Evolutionary conservation across 2,113 vertebrate species (phyloP).

Genomic region (Tupaia tana): DNA sequence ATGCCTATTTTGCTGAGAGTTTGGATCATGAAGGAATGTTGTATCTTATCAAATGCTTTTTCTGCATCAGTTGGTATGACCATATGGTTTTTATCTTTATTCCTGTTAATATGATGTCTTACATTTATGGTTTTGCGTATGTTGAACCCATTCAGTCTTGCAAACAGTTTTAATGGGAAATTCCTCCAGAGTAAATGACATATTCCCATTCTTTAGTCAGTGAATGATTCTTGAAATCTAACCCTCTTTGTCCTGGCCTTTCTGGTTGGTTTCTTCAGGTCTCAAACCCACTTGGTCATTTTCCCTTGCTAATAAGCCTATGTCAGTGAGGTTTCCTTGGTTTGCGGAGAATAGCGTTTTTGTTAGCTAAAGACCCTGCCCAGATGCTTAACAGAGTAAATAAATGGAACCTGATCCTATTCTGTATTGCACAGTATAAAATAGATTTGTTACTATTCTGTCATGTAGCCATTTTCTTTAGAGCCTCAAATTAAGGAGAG

Average conservation of each 20-base stretch:
- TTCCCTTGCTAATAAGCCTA: background rate
- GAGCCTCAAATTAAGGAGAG: background rate
- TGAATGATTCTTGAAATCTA: background rate
- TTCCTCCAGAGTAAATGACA: background rate
- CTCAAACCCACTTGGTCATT: background rate
- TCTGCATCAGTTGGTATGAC: no score
- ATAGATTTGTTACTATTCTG: background rate
- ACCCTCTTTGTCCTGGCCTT: background rate
- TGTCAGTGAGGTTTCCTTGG: background rate
- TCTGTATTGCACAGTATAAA: background rate
- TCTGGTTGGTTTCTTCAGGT: background rate
- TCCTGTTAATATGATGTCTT: no score
- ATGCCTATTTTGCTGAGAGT: no score
- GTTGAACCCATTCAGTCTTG: background rate
- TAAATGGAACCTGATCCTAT: background rate
- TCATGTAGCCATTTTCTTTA: background rate
- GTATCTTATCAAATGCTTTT: no score
- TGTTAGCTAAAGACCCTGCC: background rate
- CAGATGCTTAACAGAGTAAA: background rate
- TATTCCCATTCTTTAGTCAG: background rate
- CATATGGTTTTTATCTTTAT: no score
- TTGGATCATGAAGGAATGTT: no score
- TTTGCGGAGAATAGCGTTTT: background rate
- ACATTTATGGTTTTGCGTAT: no score
- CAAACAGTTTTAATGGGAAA: background rate